Conservation (phyloP, 2,888 invertebrate genomes). For the Bruchidius siliquastri region DNA sequence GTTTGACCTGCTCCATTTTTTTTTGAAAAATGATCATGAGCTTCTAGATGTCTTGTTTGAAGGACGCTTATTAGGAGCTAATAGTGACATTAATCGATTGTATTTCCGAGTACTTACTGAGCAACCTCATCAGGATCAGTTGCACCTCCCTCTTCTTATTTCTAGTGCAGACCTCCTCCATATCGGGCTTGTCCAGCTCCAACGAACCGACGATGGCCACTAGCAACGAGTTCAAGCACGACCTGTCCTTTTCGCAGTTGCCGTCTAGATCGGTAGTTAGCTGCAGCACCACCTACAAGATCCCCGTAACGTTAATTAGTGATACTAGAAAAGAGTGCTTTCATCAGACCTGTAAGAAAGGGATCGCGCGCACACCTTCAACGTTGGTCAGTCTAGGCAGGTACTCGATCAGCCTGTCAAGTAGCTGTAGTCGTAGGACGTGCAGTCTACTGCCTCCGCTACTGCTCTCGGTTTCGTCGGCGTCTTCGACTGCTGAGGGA, state of each 20-base stretch:
- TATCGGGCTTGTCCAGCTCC: slow-evolving; percentile 59
- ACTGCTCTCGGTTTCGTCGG: slow-evolving; percentile 35
- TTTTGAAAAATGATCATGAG: no score
- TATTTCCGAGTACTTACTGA: slow-evolving; percentile 58
- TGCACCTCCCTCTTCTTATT: slow-evolving; percentile 79
- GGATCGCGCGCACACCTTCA: slow-evolving; percentile 82
- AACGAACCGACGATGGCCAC: slow-evolving; percentile 68
- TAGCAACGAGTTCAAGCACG: slow-evolving; percentile 71
- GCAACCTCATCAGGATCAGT: slow-evolving; percentile 78
- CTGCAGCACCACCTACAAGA: slow-evolving; percentile 74
- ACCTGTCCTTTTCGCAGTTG: slow-evolving; percentile 73
- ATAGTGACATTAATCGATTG: neutral
- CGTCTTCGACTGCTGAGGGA: slow-evolving; percentile 36
- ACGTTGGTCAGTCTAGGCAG: slow-evolving; percentile 70
- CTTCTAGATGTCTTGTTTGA: no score
- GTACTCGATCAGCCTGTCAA: slow-evolving; percentile 73
- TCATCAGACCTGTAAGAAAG: slow-evolving; percentile 67
- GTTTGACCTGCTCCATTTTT: no score
- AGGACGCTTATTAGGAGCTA: no score
- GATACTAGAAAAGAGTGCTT: neutral
- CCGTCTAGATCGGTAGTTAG: slow-evolving; percentile 84
- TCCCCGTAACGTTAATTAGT: neutral
- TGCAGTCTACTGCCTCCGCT: slow-evolving; percentile 53
- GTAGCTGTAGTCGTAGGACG: slow-evolving; percentile 62
- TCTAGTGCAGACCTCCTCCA: slow-evolving; percentile 56